These are phyloP conservation scores for Carterocephalus palaemon DNA, from an alignment of 2,888 invertebrate genomes.

Conservation along the genomic window DNA sequence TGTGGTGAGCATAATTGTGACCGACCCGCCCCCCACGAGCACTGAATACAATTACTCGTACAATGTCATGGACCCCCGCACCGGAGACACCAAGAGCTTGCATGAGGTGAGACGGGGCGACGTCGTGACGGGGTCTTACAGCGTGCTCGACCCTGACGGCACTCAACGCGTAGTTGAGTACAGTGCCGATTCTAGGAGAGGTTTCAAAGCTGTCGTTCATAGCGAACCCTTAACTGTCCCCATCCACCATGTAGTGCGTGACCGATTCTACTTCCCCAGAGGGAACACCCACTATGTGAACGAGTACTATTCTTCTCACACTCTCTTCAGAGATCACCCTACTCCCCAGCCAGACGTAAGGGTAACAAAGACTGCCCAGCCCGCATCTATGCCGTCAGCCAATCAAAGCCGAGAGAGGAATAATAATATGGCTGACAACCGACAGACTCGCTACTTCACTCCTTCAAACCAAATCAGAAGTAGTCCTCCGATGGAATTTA, in stretches of 20 bases:
- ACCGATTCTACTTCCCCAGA: constrained; percentile 2
- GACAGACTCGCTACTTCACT: constrained; percentile 31
- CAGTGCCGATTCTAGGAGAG: constrained; percentile 70
- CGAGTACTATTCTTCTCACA: constrained; percentile 12
- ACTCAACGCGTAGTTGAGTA: constrained; percentile 68
- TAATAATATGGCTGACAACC: constrained; percentile 9
- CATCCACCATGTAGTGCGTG: constrained; percentile 4
- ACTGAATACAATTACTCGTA: constrained; percentile 70
- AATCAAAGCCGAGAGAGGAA: not conserved
- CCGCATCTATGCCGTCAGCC: not conserved
- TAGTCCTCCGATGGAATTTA: constrained; percentile 32
- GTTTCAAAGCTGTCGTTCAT: constrained; percentile 74
- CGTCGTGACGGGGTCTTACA: constrained; percentile 62
- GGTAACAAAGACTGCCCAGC: too few relatives aligned
- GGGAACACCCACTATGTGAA: constrained; percentile 6
- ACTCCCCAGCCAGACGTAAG: not conserved
- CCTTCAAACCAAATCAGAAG: constrained; percentile 47
- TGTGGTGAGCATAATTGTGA: constrained; percentile 56
- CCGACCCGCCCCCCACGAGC: constrained; percentile 55
- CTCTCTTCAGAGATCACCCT: constrained; percentile 4
- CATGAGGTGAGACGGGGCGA: constrained; percentile 63
- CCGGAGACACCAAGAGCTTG: constrained; percentile 68
- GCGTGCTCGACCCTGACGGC: constrained; percentile 68
- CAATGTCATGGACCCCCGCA: constrained; percentile 73
- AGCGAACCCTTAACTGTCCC: constrained; percentile 52